phyloP scores from a whole-genome alignment of 1,140 invertebrate genomes.

The Heliconius congener region DNA sequence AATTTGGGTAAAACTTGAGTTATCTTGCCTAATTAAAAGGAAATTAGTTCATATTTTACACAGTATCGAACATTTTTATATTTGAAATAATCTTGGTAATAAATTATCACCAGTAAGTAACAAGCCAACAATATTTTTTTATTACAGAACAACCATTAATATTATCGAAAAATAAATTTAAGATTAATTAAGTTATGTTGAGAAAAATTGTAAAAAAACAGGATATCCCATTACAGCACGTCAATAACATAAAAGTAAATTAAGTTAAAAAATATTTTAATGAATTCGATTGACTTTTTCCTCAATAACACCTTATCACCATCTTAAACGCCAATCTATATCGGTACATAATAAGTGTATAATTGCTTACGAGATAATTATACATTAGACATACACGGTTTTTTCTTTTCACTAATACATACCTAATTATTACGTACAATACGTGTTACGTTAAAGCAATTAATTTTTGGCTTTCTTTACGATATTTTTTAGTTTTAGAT shows the following conservation, averaged over 20 bases:
- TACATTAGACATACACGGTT: too few relatives aligned
- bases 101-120: not conserved
- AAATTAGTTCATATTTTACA: not conserved
- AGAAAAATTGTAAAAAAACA: not conserved
- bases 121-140: not conserved
- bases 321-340: not conserved
- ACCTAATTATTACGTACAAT: too few relatives aligned
- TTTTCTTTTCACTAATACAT: too few relatives aligned
- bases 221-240: not conserved
- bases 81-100: not conserved
- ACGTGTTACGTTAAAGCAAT: too few relatives aligned
- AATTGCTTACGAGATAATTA: not conserved
- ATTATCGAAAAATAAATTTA: not conserved
- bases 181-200: not conserved
- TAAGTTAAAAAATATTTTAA: not conserved
- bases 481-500: too few relatives aligned
- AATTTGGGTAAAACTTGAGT: not conserved
- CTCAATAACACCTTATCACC: not conserved
- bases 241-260: not conserved
- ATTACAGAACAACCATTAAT: not conserved
- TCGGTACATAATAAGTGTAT: not conserved
- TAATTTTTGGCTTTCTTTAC: too few relatives aligned
- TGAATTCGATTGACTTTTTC: constrained; percentile 4
- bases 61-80: not conserved
- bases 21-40: not conserved